phyloP scores from a whole-genome alignment of 2,888 invertebrate genomes.

The Drosophila gaucha region DNA sequence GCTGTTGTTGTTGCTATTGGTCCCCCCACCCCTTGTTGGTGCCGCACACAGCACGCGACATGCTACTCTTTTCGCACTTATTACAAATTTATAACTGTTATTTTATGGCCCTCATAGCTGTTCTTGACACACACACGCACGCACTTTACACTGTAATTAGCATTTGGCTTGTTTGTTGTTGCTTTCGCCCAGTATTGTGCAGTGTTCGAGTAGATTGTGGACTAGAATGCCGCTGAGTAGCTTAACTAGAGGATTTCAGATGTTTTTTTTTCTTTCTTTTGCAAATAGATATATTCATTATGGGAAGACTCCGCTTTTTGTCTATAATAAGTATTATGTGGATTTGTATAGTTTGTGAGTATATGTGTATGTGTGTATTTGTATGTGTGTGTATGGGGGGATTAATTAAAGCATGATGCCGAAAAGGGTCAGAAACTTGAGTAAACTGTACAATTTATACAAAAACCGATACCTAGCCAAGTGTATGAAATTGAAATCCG shows the following conservation, averaged over 20 bases:
- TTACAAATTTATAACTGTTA: conserved; percentile 55
- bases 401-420: conserved; percentile 82
- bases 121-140: conserved; percentile 21
- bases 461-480: conserved; percentile 84
- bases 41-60: conserved; percentile 32
- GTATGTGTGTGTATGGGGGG: conserved; percentile 16
- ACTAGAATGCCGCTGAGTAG: conserved; percentile 53
- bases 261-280: conserved; percentile 1
- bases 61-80: conserved; percentile 56
- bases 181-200: conserved; percentile 11
- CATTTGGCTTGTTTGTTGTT: conserved; percentile 52
- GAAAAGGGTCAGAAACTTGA: conserved; percentile 84
- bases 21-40: conserved; percentile 11
- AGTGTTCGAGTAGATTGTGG: conserved; percentile 31
- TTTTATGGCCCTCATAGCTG: conserved; percentile 34
- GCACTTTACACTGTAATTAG: conserved; percentile 52
- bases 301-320: conserved; percentile 35
- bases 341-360: background rate
- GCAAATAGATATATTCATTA: conserved; percentile 3
- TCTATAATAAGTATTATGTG: conserved; percentile 10
- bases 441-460: conserved; percentile 85
- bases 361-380: conserved; percentile 1
- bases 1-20: conserved; percentile 19
- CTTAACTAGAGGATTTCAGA: conserved; percentile 41
- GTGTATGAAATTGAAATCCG: conserved; percentile 84